A percentile compares a stretch with the other conserved stretches of the same genome.
Evolutionary conservation across 2,113 vertebrate species (phyloP).

Genomic region (Nipponia nippon): DNA sequence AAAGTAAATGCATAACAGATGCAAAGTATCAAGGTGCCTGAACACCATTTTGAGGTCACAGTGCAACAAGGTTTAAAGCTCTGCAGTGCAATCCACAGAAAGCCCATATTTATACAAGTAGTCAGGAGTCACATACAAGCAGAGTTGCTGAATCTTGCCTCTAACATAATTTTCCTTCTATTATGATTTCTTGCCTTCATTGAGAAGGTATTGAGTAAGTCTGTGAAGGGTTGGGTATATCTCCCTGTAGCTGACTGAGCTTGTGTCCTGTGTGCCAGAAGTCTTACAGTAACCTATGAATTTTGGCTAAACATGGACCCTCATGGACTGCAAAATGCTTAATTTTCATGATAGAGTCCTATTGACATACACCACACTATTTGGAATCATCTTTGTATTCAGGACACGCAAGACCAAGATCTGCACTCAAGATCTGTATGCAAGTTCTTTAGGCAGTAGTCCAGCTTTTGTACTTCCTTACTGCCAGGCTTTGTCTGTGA

Average conservation of each 20-base stretch:
- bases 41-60: neutral
- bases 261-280: neutral
- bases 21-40: neutral
- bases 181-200: neutral
- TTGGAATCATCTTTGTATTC: neutral
- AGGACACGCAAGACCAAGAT: neutral
- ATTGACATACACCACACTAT: neutral
- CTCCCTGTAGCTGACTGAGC: neutral
- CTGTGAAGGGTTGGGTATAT: neutral
- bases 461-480: neutral
- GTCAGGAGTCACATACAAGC: neutral
- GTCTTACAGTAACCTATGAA: neutral
- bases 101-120: neutral
- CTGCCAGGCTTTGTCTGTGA: neutral
- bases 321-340: neutral
- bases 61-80: neutral
- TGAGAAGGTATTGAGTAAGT: neutral
- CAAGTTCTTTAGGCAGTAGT: neutral
- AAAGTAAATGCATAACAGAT: conserved; percentile 22
- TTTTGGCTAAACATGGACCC: neutral
- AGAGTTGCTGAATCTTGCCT: neutral
- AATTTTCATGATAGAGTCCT: neutral
- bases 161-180: neutral
- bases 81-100: neutral
- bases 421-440: neutral